A percentile compares a stretch with the other conserved stretches of the same genome.
Evolutionary conservation across 2,113 vertebrate genomes (phyloP).

Genomic region (cattle (Bos taurus)): ARS-UCD2.0 NC_037337.1:32652001-32652500

Average conservation of each 20-base stretch:
- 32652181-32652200: neutral
- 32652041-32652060: neutral
- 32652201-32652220: neutral
- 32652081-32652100: neutral
- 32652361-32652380: neutral
- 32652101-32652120: neutral
- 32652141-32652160: neutral
- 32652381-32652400: neutral
- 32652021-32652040: neutral
- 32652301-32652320: neutral
- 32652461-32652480: neutral
- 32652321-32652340: neutral
- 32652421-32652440: neutral
- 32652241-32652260: neutral
- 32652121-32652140: conserved; percentile 6
- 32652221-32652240: neutral
- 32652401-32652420: neutral
- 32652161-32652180: neutral
- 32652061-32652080: neutral
- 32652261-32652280: neutral
- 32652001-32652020: neutral
- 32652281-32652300: neutral
- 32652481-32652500: neutral
- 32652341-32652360: neutral
- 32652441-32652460: neutral